A percentile compares a stretch with the other conserved stretches of the same genome.
phyloP scores from a whole-genome alignment of 53 echinoderm and acorn worm species.

The Paelopatides confundens region DNA sequence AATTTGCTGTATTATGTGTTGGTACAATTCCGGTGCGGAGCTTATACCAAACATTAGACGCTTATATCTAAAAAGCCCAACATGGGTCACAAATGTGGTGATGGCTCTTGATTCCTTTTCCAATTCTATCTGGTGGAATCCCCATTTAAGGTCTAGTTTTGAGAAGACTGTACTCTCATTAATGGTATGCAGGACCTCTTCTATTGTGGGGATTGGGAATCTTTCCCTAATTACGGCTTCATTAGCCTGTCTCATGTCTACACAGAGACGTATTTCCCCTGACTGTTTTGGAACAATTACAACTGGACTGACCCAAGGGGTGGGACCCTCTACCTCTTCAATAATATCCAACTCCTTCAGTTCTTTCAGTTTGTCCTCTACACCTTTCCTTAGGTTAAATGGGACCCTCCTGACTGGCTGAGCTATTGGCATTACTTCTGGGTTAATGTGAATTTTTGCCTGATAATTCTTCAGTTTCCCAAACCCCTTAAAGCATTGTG shows the following conservation, averaged over 20 bases:
- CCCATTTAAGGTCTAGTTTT: conserved; percentile 72
- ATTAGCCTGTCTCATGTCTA: conserved; percentile 73
- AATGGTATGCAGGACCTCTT: conserved; percentile 65
- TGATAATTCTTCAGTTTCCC: conserved; percentile 49
- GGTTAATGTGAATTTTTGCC: conserved; percentile 56
- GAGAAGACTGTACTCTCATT: conserved; percentile 53
- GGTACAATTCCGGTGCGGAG: conserved; percentile 56
- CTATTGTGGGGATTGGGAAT: conserved; percentile 71
- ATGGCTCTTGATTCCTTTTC: conserved; percentile 53
- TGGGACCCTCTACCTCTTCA: conserved; percentile 4
- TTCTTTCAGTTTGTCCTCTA: neutral
- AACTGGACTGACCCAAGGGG: conserved; percentile 40
- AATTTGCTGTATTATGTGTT: conserved; percentile 50
- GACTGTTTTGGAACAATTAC: conserved; percentile 52
- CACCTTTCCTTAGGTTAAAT: neutral
- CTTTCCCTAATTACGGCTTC: conserved; percentile 65
- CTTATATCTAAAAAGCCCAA: conserved; percentile 46
- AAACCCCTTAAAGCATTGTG: too few species aligned
- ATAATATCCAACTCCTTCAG: neutral
- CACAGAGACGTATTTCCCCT: conserved; percentile 61
- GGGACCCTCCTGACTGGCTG: neutral
- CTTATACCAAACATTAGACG: conserved; percentile 52
- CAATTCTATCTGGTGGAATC: conserved; percentile 72
- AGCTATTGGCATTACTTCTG: neutral
- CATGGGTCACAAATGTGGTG: conserved; percentile 67